Conservation (phyloP, 1,140 invertebrate genomes). For the Venturia canescens region DNA sequence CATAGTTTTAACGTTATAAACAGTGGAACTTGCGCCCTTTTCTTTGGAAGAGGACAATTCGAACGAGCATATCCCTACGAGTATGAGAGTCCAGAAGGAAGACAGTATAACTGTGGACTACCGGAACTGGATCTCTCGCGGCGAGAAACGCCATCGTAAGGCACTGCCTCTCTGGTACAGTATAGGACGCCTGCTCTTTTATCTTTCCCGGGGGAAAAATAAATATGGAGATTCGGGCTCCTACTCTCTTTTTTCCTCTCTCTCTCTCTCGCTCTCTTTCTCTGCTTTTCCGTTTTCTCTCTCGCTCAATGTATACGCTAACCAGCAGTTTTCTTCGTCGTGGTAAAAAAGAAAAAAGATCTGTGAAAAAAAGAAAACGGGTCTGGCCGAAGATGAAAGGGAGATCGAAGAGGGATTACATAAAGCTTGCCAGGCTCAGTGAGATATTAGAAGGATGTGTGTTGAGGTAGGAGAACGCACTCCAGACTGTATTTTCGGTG, state of each 20-base stretch:
- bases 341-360: not conserved
- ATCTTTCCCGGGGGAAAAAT: slow-evolving; percentile 42
- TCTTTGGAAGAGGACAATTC: not conserved
- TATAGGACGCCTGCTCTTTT: slow-evolving; percentile 39
- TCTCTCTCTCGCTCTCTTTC: not conserved
- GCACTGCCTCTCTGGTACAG: slow-evolving; percentile 1
- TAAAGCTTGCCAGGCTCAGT: not conserved
- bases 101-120: slow-evolving; percentile 30
- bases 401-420: slow-evolving; percentile 10
- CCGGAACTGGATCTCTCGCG: slow-evolving; percentile 37
- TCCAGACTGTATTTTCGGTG: slow-evolving; percentile 31
- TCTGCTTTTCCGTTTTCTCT: not conserved
- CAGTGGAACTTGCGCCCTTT: not conserved
- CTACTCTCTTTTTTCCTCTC: not conserved
- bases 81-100: not conserved
- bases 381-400: not conserved
- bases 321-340: slow-evolving; percentile 33
- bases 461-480: slow-evolving; percentile 39
- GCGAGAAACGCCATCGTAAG: slow-evolving; percentile 32
- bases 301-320: slow-evolving; percentile 6
- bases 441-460: slow-evolving; percentile 34
- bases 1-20: not conserved
- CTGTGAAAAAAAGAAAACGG: not conserved
- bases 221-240: slow-evolving; percentile 44
- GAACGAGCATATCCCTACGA: not conserved